A percentile compares a stretch with the other conserved stretches of the same genome.
Evolutionary conservation across 2,113 vertebrate genomes (phyloP).

Genomic region (Salvelinus namaycush): DNA sequence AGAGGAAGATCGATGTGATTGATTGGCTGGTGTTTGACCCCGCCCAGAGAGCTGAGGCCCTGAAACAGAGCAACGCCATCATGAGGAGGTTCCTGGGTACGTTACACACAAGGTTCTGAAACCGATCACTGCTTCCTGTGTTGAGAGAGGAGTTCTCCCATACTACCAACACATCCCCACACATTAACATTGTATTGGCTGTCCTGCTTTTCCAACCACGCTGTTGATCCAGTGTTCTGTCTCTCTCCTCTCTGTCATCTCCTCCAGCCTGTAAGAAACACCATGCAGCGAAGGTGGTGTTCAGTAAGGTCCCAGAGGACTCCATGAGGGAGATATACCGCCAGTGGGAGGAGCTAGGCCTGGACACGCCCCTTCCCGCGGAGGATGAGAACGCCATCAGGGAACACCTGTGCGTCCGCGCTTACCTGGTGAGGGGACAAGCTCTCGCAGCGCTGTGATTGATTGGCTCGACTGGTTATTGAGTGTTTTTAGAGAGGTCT

Average conservation of each 20-base stretch:
- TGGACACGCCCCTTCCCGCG: constrained; percentile 82
- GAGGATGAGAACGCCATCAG: constrained; percentile 94
- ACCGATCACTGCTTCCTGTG: no score
- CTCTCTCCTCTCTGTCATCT: background rate
- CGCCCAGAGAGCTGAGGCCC: constrained; percentile 89
- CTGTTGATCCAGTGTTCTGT: background rate
- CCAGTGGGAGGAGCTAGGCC: constrained; percentile 86
- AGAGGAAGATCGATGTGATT: constrained; percentile 90
- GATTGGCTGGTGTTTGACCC: constrained; percentile 96
- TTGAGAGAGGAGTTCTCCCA: no score
- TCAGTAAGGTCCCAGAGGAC: constrained; percentile 93
- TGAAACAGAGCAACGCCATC: constrained; percentile 97
- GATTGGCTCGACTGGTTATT: background rate
- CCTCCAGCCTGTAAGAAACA: constrained; percentile 89
- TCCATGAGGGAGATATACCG: constrained; percentile 92
- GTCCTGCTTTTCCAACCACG: background rate
- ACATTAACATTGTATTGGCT: no score
- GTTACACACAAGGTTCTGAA: background rate
- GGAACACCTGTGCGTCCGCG: constrained; percentile 93
- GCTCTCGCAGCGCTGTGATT: background rate
- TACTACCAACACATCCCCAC: background rate
- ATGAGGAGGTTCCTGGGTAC: constrained; percentile 96
- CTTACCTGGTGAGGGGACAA: constrained; percentile 85
- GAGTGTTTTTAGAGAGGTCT: no score
- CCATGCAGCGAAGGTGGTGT: constrained; percentile 93